These are phyloP conservation scores for Serrognathus titanus DNA, from an alignment of 2,888 invertebrate genomes.

Conservation along the genomic window DNA sequence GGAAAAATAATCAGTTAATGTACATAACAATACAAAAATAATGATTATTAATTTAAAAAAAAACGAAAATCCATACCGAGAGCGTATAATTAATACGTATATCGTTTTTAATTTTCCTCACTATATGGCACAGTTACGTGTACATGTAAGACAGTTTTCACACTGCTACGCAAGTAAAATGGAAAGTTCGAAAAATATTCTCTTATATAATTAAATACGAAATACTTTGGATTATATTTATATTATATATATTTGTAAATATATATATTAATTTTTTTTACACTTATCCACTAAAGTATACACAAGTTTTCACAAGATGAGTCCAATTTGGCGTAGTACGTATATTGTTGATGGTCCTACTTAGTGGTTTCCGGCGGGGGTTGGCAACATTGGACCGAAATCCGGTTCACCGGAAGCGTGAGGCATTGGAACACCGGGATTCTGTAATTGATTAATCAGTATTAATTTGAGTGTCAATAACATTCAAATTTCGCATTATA, in stretches of 20 bases:
- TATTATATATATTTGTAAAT: conserved; percentile 25
- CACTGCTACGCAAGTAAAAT: conserved; percentile 16
- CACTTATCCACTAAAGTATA: conserved; percentile 46
- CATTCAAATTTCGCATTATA: conserved; percentile 11
- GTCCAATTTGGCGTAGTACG: conserved; percentile 43
- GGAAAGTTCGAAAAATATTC: conserved; percentile 28
- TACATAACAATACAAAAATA: too few species aligned
- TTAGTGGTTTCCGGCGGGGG: conserved; percentile 38
- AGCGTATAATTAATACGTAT: conserved; percentile 28
- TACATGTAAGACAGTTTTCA: conserved; percentile 5
- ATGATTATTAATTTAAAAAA: too few species aligned
- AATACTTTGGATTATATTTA: conserved; percentile 44
- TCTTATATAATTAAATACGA: conserved; percentile 23
- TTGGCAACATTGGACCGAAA: conserved; percentile 36
- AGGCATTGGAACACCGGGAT: conserved; percentile 39
- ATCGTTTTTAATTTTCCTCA: conserved; percentile 30
- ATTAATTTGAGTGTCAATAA: conserved; percentile 24
- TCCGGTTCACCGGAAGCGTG: conserved; percentile 42
- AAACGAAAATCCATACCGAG: not conserved
- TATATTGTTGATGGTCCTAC: conserved; percentile 34
- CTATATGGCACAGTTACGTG: conserved; percentile 32
- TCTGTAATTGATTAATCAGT: conserved; percentile 40
- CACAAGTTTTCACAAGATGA: conserved; percentile 42
- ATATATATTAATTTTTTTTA: conserved; percentile 38
- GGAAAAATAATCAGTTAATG: not conserved